Evolutionary conservation across 2,888 invertebrate genomes (phyloP).

Genomic region (Athalia cordata): DNA sequence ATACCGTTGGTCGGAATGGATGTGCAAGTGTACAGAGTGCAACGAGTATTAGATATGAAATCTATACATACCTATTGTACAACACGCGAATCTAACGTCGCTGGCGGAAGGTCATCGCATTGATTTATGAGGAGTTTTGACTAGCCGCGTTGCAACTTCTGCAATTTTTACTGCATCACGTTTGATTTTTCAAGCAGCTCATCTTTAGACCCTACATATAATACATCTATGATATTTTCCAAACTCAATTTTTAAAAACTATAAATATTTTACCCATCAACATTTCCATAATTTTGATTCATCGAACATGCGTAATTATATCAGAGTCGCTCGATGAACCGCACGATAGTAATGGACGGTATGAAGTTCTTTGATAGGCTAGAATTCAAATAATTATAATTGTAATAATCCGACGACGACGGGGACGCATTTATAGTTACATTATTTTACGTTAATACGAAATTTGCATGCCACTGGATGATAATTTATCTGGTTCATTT

Average conservation of each 20-base stretch:
- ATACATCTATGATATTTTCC: neutral
- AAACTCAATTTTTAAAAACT: neutral
- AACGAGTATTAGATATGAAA: neutral
- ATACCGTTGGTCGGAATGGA: too few species aligned
- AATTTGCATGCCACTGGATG: slow-evolving; percentile 34
- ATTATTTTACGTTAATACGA: neutral
- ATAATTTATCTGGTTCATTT: slow-evolving; percentile 18
- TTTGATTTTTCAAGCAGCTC: neutral
- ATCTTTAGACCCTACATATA: neutral
- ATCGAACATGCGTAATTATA: too few species aligned
- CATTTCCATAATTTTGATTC: too few species aligned
- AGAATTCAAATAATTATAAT: neutral
- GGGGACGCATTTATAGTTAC: neutral
- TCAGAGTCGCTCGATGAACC: too few species aligned
- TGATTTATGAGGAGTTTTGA: slow-evolving; percentile 19
- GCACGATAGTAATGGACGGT: too few species aligned
- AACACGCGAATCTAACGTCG: neutral
- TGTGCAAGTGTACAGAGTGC: too few species aligned
- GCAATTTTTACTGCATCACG: slow-evolving; percentile 22
- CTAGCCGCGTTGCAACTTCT: slow-evolving; percentile 13
- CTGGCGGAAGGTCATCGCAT: slow-evolving; percentile 14
- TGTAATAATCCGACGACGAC: neutral
- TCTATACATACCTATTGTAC: neutral
- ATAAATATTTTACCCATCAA: too few species aligned
- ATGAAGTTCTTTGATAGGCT: neutral